Conservation (phyloP, 1,140 invertebrate species). For the Lucilia cuprina region DNA sequence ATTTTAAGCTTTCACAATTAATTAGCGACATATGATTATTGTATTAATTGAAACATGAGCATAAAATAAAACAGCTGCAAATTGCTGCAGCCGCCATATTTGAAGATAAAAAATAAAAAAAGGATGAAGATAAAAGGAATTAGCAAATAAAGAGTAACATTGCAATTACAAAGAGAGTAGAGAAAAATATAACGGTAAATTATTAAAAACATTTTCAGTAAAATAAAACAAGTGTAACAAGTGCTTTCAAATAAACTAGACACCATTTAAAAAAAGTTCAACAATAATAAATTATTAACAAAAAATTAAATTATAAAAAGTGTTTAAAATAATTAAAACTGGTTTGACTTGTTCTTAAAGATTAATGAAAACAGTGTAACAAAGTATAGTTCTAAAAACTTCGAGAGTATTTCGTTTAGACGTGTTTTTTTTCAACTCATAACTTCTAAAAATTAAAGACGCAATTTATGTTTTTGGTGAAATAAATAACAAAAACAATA, state of each 20-base stretch:
- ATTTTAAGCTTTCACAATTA: not conserved
- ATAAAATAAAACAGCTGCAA: not conserved
- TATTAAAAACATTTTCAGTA: too few species aligned
- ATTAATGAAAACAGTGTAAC: not conserved
- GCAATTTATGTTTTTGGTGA: not conserved
- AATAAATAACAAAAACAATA: not conserved
- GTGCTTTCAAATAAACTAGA: too few species aligned
- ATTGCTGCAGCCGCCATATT: not conserved
- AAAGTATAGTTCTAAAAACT: not conserved
- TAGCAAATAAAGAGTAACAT: not conserved
- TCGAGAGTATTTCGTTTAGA: not conserved
- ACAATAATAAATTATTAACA: too few species aligned
- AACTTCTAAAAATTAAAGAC: not conserved
- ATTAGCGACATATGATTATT: not conserved
- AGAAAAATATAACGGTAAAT: not conserved
- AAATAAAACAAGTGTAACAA: too few species aligned
- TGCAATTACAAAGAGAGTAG: not conserved
- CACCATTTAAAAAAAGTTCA: too few species aligned
- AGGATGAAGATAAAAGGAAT: not conserved
- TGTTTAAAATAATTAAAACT: not conserved
- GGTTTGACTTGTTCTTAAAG: not conserved
- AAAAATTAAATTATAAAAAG: not conserved
- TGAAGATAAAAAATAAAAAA: not conserved
- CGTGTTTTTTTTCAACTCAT: not conserved
- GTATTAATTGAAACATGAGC: not conserved